A percentile compares a stretch with the other conserved stretches of the same genome.
Conservation (phyloP, 2,888 invertebrate species). For the Lumbricus terrestris region DNA sequence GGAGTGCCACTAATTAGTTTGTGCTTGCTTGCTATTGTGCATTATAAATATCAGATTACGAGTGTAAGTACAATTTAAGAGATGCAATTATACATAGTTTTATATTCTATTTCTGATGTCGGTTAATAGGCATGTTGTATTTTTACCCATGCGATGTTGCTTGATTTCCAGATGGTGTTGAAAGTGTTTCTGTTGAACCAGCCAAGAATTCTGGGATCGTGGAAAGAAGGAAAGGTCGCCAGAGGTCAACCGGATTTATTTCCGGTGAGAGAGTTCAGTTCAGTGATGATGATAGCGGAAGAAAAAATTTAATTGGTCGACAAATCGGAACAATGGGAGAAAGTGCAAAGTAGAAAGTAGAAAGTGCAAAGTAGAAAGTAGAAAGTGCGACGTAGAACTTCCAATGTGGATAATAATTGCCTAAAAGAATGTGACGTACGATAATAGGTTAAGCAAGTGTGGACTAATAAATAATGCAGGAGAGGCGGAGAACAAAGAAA, state of each 20-base stretch:
- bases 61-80: too few species aligned
- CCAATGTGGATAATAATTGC: too few species aligned
- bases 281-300: not conserved
- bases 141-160: not conserved
- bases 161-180: not conserved
- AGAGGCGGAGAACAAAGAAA: too few species aligned
- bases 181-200: not conserved
- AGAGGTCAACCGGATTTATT: slow-evolving; percentile 13
- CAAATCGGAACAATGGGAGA: not conserved
- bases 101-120: not conserved
- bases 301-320: too few species aligned
- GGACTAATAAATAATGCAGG: not conserved
- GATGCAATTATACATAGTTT: too few species aligned
- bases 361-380: too few species aligned
- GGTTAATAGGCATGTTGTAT: not conserved
- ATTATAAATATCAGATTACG: too few species aligned
- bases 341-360: not conserved
- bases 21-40: too few species aligned
- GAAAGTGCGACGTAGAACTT: too few species aligned
- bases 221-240: not conserved
- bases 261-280: not conserved
- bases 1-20: too few species aligned
- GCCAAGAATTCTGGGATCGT: not conserved
- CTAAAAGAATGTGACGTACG: not conserved
- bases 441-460: not conserved